Percentiles rank a stretch among this genome's conserved stretches.
Conservation (phyloP, 1,140 invertebrate genomes). For the Drosophila ogumai region DNA sequence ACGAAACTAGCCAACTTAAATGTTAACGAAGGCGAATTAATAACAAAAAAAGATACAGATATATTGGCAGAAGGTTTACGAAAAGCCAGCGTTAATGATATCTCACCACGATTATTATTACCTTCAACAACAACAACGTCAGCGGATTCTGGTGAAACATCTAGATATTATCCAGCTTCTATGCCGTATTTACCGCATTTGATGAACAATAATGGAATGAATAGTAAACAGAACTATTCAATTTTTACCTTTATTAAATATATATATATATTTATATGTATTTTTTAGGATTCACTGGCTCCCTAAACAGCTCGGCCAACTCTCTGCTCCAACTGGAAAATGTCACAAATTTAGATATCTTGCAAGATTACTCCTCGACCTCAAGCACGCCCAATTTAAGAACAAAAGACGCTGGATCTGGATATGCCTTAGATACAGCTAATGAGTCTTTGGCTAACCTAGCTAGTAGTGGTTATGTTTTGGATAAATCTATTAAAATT, state of each 20-base stretch:
- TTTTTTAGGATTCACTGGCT: slow-evolving; percentile 31
- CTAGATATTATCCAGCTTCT: slow-evolving; percentile 39
- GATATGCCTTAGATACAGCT: slow-evolving; percentile 7
- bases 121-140: slow-evolving; percentile 9
- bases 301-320: slow-evolving; percentile 30
- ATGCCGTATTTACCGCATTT: slow-evolving; percentile 48
- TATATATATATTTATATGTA: slow-evolving; percentile 1
- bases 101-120: slow-evolving; percentile 13
- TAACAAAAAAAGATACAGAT: slow-evolving; percentile 27
- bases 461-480: slow-evolving; percentile 14
- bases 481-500: slow-evolving; percentile 28
- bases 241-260: not conserved
- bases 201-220: slow-evolving; percentile 46
- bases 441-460: slow-evolving; percentile 18
- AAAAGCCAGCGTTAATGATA: slow-evolving; percentile 37
- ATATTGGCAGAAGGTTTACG: slow-evolving; percentile 52
- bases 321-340: slow-evolving; percentile 50
- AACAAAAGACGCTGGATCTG: not conserved
- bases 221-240: slow-evolving; percentile 37
- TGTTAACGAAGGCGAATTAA: slow-evolving; percentile 17
- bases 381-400: slow-evolving; percentile 43
- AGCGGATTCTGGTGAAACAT: slow-evolving; percentile 23
- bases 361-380: slow-evolving; percentile 28
- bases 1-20: slow-evolving; percentile 19
- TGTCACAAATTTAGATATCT: slow-evolving; percentile 21